Percentiles rank a stretch among this genome's conserved stretches.
phyloP scores from a whole-genome alignment of 2,113 vertebrate genomes.

The Agelaius phoeniceus region DNA sequence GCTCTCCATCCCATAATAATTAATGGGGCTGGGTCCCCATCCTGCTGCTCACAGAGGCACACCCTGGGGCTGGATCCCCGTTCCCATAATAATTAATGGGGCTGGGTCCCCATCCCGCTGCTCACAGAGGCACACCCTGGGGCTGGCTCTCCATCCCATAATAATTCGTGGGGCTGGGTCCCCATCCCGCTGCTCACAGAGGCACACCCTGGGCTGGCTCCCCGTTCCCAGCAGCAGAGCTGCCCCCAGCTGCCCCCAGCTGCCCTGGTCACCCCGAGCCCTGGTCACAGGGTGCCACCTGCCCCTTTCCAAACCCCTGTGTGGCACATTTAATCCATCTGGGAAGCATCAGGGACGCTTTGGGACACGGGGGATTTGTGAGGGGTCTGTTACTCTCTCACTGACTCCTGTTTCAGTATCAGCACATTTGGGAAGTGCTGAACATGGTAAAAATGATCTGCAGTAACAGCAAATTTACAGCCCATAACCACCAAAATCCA shows the following conservation, averaged over 20 bases:
- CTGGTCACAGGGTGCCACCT: not conserved
- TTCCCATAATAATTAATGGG: too few relatives aligned
- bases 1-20: too few relatives aligned
- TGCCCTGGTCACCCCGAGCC: fast-evolving
- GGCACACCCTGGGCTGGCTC: too few relatives aligned
- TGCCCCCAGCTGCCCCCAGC: not conserved
- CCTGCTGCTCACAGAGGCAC: too few relatives aligned
- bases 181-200: too few relatives aligned
- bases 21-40: too few relatives aligned
- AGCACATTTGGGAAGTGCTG: not conserved
- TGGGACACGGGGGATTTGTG: fast-evolving
- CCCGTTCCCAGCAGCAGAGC: fast-evolving
- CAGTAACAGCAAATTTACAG: not conserved
- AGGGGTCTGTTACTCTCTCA: not conserved
- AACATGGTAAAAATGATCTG: fast-evolving
- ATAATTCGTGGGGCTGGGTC: too few relatives aligned
- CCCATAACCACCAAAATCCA: not conserved
- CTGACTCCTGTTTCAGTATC: fast-evolving
- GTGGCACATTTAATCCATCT: fast-evolving
- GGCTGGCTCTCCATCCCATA: too few relatives aligned
- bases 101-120: too few relatives aligned
- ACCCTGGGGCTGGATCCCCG: too few relatives aligned
- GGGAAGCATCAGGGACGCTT: not conserved
- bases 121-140: too few relatives aligned
- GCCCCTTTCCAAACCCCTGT: fast-evolving